A percentile compares a stretch with the other conserved stretches of the same genome.
phyloP scores from a whole-genome alignment of 2,113 vertebrate species.

The Excalfactoria chinensis region DNA sequence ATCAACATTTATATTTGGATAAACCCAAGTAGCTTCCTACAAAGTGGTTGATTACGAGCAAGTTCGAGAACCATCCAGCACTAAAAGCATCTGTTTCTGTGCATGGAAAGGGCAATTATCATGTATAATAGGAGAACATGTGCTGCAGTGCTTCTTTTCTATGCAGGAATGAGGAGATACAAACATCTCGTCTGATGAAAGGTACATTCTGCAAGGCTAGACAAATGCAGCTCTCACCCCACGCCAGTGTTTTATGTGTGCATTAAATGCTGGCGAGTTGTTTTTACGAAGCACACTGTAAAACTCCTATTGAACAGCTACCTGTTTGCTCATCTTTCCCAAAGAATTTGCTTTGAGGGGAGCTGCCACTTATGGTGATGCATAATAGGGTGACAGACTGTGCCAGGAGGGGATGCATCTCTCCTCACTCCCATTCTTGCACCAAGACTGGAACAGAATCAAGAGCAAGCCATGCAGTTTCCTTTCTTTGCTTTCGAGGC shows the following conservation, averaged over 20 bases:
- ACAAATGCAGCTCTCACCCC: not conserved
- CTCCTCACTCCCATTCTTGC: not conserved
- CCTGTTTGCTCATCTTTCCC: not conserved
- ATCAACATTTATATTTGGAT: constrained; percentile 38
- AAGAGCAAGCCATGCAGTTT: not conserved
- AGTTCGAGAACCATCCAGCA: not conserved
- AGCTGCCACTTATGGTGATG: not conserved
- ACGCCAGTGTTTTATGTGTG: not conserved
- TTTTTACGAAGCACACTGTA: not conserved
- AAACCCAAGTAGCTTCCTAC: constrained; percentile 26
- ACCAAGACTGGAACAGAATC: not conserved
- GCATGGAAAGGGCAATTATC: not conserved
- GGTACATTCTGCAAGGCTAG: not conserved
- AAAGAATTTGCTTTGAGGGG: not conserved
- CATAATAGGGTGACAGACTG: accelerated
- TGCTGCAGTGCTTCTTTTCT: not conserved
- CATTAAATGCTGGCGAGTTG: not conserved
- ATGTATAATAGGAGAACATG: not conserved
- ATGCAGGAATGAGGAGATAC: not conserved
- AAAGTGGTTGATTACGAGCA: constrained; percentile 5
- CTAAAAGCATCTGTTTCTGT: not conserved
- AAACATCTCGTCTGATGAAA: not conserved
- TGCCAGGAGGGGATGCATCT: not conserved
- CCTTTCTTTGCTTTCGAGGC: not conserved
- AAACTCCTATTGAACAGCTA: not conserved